Evolutionary conservation across 2,888 invertebrate genomes (phyloP).

Genomic region (Lasioglossum leucozonium): DNA sequence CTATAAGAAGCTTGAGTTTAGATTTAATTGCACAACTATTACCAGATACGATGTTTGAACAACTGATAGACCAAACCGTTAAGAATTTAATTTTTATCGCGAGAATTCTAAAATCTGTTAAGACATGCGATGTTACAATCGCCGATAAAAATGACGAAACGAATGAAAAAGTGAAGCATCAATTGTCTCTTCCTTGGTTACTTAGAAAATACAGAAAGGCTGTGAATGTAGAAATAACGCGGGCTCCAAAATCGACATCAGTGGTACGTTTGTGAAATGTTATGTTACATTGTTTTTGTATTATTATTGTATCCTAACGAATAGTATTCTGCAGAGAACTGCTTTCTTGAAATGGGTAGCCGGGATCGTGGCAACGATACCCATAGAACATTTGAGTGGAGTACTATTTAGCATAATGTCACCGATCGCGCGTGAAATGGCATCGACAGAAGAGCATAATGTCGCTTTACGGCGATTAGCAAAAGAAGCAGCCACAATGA

Average conservation of each 20-base stretch:
- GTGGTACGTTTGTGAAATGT: slow-evolving; percentile 87
- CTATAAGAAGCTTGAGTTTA: slow-evolving; percentile 88
- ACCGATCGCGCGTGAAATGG: slow-evolving; percentile 92
- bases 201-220: slow-evolving; percentile 90
- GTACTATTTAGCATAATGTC: slow-evolving; percentile 90
- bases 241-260: slow-evolving; percentile 88
- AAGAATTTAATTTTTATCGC: slow-evolving; percentile 90
- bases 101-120: slow-evolving; percentile 88
- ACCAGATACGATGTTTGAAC: slow-evolving; percentile 88
- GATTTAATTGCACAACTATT: slow-evolving; percentile 92
- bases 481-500: slow-evolving; percentile 90
- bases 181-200: slow-evolving; percentile 90
- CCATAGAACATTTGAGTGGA: slow-evolving; percentile 86
- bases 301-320: neutral
- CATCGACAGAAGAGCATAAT: slow-evolving; percentile 89
- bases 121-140: slow-evolving; percentile 74
- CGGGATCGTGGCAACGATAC: slow-evolving; percentile 89
- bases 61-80: slow-evolving; percentile 90
- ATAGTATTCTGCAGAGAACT: slow-evolving; percentile 87
- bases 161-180: slow-evolving; percentile 67
- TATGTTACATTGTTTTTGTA: neutral
- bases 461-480: slow-evolving; percentile 88
- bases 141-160: slow-evolving; percentile 31
- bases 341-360: slow-evolving; percentile 94
- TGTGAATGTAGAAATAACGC: slow-evolving; percentile 92